Evolutionary conservation across 2,113 vertebrate genomes (phyloP), one percentile per base, ranked within the genome.

Genomic region (Percopsis transmontana): DNA sequence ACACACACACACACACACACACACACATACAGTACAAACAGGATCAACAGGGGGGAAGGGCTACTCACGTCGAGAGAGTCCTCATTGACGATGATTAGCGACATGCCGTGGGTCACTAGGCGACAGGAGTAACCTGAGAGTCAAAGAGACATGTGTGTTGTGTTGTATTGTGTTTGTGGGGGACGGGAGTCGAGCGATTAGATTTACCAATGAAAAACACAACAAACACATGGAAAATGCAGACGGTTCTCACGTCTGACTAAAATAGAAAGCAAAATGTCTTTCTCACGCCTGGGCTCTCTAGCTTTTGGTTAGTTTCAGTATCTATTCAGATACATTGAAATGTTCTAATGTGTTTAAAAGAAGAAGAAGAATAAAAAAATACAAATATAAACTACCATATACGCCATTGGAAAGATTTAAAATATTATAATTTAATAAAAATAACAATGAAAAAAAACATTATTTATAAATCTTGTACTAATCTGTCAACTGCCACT

Each of bases 41-140:
- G 23, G 33, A 44, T 24, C 23, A 27, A 38, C 3, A 20, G 41
- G 18, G 59, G 61, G 19, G 66, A 68, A 1, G 64, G 16, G 57
- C 18, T 72, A 97, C 97, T 99, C 91, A 99, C 97, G 54, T 99
- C 97, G 76, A 98, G 86, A 0, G 97, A 98, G 80, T 98, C 96
- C 80, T 99, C 96, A 50, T 99, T 99, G 90, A 99, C 86, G 18
- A 97, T 88, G 87, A 99, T 92, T 69, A 99, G 97, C 87, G 96
- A 96, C 97, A 99, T 99, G 77, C 91, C 96, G 73, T 99, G 96
- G 24, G 96, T 95, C 60, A 99, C 92, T 74, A 99, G 87, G 48
- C 89, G 93, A 87, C 97, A 99, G 51, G 97, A 98, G 69, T 99
- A 99, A 52, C 96, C 97, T 99, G 85, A 74, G 91, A 85, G 21